Evolutionary conservation across 2,113 vertebrate species (phyloP), one percentile per base, ranked within the genome.

Genomic region (Noctilio leporinus): DNA sequence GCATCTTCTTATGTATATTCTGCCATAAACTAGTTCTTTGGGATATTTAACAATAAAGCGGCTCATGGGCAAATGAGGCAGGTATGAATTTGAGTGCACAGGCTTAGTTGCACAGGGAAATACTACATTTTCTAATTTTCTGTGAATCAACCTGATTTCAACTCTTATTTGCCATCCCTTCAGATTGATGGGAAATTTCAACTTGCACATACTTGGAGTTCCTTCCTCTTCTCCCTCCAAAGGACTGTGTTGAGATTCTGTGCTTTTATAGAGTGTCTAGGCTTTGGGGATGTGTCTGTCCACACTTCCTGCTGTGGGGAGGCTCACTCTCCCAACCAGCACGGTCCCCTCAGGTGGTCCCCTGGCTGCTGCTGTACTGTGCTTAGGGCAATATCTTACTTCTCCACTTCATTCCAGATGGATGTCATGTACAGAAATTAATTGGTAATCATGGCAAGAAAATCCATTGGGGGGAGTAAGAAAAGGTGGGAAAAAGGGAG

Each of bases 341-440:
- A 45, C 0, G 4, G 28, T 51, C 30, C 7, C 30, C 76, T 65
- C 12, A 38, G 30, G 10, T 45, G 70, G 76, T 49, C n/a, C 77
- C 16, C 3, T 9, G 30, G 40, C 59, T 82, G 33, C 53, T 80
- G 19, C 38, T 72, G 16, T 26, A 10, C 14, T 51, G 33, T 94
- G 40, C 12, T 45, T 85, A 55, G 77, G 77, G 22, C 33, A 59
- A 24, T 70, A 33, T 59, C 91, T 96, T 86, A 40, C 69, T 64
- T 96, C 9, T 78, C 49, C 28, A 35, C n/a, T 64, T 87, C 55
- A 47, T 94, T 95, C 75, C 65, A 80, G 88, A 51, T 75, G 81
- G 76, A 51, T 95, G 72, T 59, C 76, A 40, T 28, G 67, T 51
- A 47, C 84, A 82, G 87, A 86, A 88, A 90, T 26, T 65, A 95